A percentile compares a stretch with the other conserved stretches of the same genome.
phyloP scores from a whole-genome alignment of 1,140 invertebrate genomes.

The Lasaia peninsularis region DNA sequence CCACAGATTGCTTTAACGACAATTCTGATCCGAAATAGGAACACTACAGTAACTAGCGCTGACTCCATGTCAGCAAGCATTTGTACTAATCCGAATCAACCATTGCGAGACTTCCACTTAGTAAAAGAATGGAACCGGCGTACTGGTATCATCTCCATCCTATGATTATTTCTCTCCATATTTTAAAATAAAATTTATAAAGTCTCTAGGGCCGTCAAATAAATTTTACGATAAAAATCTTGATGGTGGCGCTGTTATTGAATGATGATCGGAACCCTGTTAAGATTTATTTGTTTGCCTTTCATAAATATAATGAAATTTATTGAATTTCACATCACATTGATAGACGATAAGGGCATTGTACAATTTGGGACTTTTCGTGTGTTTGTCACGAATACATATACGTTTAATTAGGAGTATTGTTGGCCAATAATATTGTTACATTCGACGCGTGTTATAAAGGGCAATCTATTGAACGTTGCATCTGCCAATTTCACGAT shows the following conservation, averaged over 20 bases:
- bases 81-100: no score
- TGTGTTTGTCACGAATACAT: constrained; percentile 44
- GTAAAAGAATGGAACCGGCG: no score
- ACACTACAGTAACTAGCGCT: no score
- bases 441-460: constrained; percentile 31
- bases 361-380: constrained; percentile 46
- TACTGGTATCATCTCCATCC: no score
- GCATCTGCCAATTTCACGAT: constrained; percentile 48
- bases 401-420: constrained; percentile 62
- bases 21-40: no score
- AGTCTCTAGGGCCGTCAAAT: no score
- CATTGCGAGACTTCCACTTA: no score
- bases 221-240: constrained; percentile 1
- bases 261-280: background rate
- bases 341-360: constrained; percentile 38
- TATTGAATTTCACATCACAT: constrained; percentile 8
- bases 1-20: no score
- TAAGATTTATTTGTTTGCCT: constrained; percentile 10
- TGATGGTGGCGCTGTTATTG: background rate
- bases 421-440: constrained; percentile 59
- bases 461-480: constrained; percentile 44
- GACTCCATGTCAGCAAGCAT: no score
- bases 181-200: no score
- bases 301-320: background rate
- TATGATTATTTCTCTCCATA: no score